Base-by-base conservation (phyloP, 2,113 vertebrate species). In the Prinia subflava region DNA sequence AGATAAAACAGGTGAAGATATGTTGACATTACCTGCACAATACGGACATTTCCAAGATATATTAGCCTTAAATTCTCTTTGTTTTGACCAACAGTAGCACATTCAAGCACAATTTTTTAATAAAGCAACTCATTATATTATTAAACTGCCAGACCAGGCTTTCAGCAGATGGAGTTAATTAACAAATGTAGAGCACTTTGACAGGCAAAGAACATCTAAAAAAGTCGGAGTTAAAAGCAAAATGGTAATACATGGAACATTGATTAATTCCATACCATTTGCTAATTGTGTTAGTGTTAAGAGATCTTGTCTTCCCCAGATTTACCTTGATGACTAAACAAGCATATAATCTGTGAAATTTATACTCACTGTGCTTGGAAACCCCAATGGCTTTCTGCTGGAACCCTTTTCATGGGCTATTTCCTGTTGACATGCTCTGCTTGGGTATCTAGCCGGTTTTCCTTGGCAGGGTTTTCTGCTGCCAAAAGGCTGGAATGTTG, bases 101-200 rank as follows among this genome's bases (percentile, higher is more conserved):
- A 84, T 79, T 50, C 31, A 90, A 31, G 28, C 62, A 73, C 28
- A 55, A 60, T 62, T 85, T 94, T 90, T 87, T 46, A 89, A 93
- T 78, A 96, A 91, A 87, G 37, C 30, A 68, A 64, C 53, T 90
- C 35, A 18, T 74, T 70, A 63, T 33, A 65, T 71, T 86, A 73
- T 88, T 84, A 74, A 94, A 86, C 31, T 53, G 7, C 35, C 55
- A 84, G 44, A 71, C 49, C 81, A 96, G n/a, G 31, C 63, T 92
- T 89, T 46, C 88, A 90, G 71, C 89, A 95, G 94, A 90, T 84
- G 95, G 94, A 71, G 46, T 88, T 88, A 89, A 95, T 94, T 92
- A 95, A 41, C 15, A 42, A 90, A 74, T 3, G 7, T 13, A 86
- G 49, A 47, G 79, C 27, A 75, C n/a, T 83, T 77, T 49, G 9